phyloP scores from a whole-genome alignment of 2,888 invertebrate genomes.

The Glomeris marginata region DNA sequence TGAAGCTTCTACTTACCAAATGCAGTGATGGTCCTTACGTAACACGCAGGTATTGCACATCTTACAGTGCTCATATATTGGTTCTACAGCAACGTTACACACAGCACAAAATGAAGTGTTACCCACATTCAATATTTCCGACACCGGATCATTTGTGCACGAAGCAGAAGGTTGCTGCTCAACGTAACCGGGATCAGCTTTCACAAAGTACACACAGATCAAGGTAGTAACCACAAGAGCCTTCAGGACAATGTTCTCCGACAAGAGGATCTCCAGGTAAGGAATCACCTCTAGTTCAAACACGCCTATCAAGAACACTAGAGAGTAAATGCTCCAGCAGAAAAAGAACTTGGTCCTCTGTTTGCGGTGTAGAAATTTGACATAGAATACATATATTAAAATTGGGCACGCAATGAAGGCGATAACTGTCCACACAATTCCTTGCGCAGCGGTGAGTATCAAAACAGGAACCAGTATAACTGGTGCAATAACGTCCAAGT shows the following conservation, averaged over 20 bases:
- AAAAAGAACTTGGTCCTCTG: conserved; percentile 4
- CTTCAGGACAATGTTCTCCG: conserved; percentile 7
- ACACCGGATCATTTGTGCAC: too few species aligned
- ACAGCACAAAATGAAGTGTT: background rate
- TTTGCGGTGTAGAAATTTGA: background rate
- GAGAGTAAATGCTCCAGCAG: conserved; percentile 1
- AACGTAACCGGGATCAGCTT: conserved; percentile 4
- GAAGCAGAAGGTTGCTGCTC: background rate
- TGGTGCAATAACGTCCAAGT: background rate
- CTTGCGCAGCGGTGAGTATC: conserved; percentile 6
- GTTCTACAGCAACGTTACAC: conserved; percentile 2
- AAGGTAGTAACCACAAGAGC: background rate
- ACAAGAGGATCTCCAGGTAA: conserved; percentile 5
- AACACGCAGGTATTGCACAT: conserved; percentile 5
- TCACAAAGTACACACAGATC: conserved; percentile 4
- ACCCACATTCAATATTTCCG: background rate
- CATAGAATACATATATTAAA: background rate
- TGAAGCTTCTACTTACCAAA: conserved; percentile 6
- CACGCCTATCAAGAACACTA: conserved; percentile 1
- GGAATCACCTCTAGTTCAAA: conserved; percentile 9
- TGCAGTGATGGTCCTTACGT: conserved; percentile 7
- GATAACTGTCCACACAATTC: conserved; percentile 5
- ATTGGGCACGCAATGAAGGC: conserved; percentile 2
- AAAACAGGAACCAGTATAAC: conserved; percentile 4
- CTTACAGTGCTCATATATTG: background rate